Evolutionary conservation across 1,140 invertebrate species (phyloP).

Genomic region (Diachasmimorpha longicaudata): DNA sequence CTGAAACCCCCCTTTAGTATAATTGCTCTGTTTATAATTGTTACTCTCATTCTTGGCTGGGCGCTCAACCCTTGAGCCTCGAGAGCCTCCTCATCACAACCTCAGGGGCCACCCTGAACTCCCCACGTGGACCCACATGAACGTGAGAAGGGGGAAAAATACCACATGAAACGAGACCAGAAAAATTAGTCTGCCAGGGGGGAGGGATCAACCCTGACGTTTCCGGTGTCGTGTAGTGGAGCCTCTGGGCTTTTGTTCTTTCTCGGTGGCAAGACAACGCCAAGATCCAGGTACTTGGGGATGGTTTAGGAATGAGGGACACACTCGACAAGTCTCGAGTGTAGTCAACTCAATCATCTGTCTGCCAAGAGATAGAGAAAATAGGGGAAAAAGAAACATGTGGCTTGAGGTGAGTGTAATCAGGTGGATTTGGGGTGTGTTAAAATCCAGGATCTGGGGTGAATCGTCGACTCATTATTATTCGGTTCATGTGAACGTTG

Average conservation of each 20-base stretch:
- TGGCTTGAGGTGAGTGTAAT: not conserved
- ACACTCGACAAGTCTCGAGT: constrained; percentile 8
- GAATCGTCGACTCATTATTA: not conserved
- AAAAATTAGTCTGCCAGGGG: not conserved
- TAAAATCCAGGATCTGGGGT: not conserved
- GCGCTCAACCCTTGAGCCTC: not conserved
- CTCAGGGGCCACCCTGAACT: not conserved
- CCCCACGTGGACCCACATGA: not conserved
- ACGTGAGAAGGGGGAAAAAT: not conserved
- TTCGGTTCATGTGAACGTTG: not conserved
- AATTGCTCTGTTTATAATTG: constrained; percentile 21
- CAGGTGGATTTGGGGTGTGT: not conserved
- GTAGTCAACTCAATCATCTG: not conserved
- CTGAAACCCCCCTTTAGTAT: not conserved
- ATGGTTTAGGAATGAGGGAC: not conserved
- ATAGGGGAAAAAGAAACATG: not conserved
- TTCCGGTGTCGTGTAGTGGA: not conserved
- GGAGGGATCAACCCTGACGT: not conserved
- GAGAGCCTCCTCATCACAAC: not conserved
- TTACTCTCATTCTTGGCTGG: not conserved
- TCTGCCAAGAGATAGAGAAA: not conserved
- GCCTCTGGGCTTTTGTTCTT: not conserved
- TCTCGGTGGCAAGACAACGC: not conserved
- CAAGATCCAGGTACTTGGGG: not conserved
- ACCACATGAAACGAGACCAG: not conserved